A percentile compares a stretch with the other conserved stretches of the same genome.
Evolutionary conservation across 2,113 vertebrate species (phyloP).

Genomic region (Ptyas mucosa): DNA sequence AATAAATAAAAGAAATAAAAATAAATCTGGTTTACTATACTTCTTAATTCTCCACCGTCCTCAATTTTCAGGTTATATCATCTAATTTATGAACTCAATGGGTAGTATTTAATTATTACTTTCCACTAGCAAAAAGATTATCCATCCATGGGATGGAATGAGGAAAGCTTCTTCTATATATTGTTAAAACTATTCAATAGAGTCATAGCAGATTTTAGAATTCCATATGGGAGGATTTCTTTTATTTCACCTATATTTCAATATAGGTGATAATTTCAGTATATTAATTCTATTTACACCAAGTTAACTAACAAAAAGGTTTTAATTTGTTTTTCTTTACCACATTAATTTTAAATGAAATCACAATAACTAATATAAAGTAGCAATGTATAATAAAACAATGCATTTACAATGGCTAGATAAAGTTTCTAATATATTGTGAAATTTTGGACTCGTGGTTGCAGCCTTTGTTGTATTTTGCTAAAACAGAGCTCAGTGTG

Average conservation of each 20-base stretch:
- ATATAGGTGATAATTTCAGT: constrained; percentile 54
- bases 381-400: not conserved
- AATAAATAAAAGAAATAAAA: not conserved
- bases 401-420: not conserved
- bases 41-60: constrained; percentile 35
- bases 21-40: constrained; percentile 41
- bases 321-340: not conserved
- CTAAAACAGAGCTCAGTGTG: not conserved
- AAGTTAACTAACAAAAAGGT: constrained; percentile 24
- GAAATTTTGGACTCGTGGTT: not conserved
- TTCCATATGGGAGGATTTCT: not conserved
- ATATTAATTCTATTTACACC: constrained; percentile 63
- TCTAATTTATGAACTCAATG: constrained; percentile 45
- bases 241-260: too few relatives aligned
- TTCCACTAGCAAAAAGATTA: not conserved
- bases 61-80: constrained; percentile 40
- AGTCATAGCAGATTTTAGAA: not conserved
- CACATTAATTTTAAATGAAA: not conserved
- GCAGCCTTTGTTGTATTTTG: not conserved
- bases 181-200: not conserved
- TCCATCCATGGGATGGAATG: not conserved
- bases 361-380: not conserved
- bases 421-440: not conserved
- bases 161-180: not conserved
- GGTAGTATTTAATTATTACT: not conserved